These are phyloP conservation scores for Strigops habroptila DNA, from an alignment of 2,113 vertebrate species.

Conservation along the genomic window DNA sequence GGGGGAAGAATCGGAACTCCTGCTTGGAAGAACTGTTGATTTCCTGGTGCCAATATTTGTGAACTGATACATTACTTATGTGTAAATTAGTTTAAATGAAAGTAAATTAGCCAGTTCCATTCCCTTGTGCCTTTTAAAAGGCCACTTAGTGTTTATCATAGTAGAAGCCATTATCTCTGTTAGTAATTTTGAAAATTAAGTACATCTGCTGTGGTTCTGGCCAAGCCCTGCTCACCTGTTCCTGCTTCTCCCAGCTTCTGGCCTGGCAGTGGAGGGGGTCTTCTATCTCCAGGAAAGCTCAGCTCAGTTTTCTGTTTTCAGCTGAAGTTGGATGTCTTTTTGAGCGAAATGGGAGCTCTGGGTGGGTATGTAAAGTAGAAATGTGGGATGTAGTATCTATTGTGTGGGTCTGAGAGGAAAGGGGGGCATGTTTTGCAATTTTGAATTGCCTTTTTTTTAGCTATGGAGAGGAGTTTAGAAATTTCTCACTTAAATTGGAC, in stretches of 20 bases:
- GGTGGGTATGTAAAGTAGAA: background rate
- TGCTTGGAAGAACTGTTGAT: background rate
- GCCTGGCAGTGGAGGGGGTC: background rate
- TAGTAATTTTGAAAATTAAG: background rate
- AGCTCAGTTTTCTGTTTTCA: background rate
- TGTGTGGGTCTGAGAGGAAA: background rate
- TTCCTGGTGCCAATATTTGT: background rate
- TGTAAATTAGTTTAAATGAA: constrained; percentile 5
- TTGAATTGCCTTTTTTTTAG: background rate
- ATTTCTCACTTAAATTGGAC: background rate
- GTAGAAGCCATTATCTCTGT: background rate
- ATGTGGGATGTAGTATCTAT: background rate
- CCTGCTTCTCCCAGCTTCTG: background rate
- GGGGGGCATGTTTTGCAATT: background rate
- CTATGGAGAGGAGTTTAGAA: background rate
- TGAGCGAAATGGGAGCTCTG: background rate
- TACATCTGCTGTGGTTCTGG: background rate
- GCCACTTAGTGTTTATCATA: background rate
- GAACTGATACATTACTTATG: background rate
- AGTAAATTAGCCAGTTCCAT: constrained; percentile 19
- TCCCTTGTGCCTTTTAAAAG: background rate
- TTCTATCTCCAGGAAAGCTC: background rate
- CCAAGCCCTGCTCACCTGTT: background rate
- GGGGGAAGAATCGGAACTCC: background rate
- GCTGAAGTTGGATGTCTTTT: background rate